Evolutionary conservation across 2,113 vertebrate genomes (phyloP), one percentile per base, ranked within the genome.

Genomic region (Callorhinus ursinus): DNA sequence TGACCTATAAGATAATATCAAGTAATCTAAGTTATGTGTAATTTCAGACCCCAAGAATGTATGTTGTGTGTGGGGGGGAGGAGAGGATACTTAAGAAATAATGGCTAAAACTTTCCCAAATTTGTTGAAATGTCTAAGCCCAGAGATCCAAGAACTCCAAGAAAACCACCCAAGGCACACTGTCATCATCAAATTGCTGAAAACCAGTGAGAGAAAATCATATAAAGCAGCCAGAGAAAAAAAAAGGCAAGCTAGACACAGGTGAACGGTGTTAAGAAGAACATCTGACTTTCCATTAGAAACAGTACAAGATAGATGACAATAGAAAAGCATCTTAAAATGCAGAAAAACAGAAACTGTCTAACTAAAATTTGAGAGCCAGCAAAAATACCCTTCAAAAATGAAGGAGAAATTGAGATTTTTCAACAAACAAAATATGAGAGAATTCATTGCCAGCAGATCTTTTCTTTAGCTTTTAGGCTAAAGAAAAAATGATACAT

Each of bases 371-470:
- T 71, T 63, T 15, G 2, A 82, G 31, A 80, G 22, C 9, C n/a
- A 92, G 42, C 7, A 92, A 86, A 90, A 81, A 74, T 0, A n/a
- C 39, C 53, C 13, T 61, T 91, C n/a, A 71, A 61, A 94, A 94
- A 22, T 51, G 46, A 94, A 89, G 46, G 39, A 26, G 16, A 96
- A 93, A 55, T 26, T 63, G 39, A 67, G 69, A 77, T 61, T 80
- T 95, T 84, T 84, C 33, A 95, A 79, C 24, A 82, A 77, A 84
- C 16, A 89, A 92, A 93, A 88, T 9, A 36, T 57, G 18, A 82
- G 36, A 81, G 24, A 71, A 92, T 61, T 92, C 33, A 92, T 0
- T 92, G 57, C 22, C 24, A 86, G 67, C 42, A 82, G 49, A 71
- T 71, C 18, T 76, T 76, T n/a, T 88, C 53, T 6, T 92, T 21